Base-by-base conservation (phyloP, 2,797 vertebrate genomes). In the Crenichthys baileyi region DNA sequence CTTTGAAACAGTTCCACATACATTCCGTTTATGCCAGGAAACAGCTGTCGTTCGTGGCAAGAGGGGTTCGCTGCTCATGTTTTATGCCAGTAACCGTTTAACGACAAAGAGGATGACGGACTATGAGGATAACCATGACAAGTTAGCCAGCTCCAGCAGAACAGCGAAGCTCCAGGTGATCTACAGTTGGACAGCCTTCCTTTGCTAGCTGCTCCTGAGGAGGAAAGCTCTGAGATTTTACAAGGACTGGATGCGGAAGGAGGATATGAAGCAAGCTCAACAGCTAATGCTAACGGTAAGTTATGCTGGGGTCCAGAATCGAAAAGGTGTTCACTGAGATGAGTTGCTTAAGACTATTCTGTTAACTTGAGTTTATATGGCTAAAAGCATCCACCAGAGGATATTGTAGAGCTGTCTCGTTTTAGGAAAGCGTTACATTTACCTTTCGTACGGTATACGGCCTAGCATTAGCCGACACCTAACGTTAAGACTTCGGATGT, bases 161-260 rank as follows among this genome's bases (percentile, higher is more conserved):
- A 85, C 86, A 89, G 89, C 87, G 80, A 88, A 85, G 86, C 88
- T 89, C 75, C 58, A 31, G 80, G 77, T 70, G 44, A 70, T 26
- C 67, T 79, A 72, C 46, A 77, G 75, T 65, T 65, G 70, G 67
- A 22, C 79, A 36, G 76, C 77, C 79, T 83, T 76, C 79, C 88
- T 87, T 29, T 72, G 31, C 67, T 70, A 70, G 70, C 72, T 90
- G 90, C 90, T 88, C 90, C 87, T 61, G 84, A 83, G 76, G 81
- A 91, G 90, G 88, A 92, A 83, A 92, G 83, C 90, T 87, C 85
- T 85, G 90, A 90, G 91, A 90, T 93, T 94, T 90, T 83, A 78
- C 72, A 72, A 83, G 79, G 78, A 89, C 83, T 93, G 91, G 90
- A 93, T 89, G 92, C 93, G 92, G 93, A 93, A 95, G 93, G 86